Percentiles rank a stretch among this genome's conserved stretches.
Conservation (phyloP, 2,113 vertebrate species). For the Hipposideros armiger region DNA sequence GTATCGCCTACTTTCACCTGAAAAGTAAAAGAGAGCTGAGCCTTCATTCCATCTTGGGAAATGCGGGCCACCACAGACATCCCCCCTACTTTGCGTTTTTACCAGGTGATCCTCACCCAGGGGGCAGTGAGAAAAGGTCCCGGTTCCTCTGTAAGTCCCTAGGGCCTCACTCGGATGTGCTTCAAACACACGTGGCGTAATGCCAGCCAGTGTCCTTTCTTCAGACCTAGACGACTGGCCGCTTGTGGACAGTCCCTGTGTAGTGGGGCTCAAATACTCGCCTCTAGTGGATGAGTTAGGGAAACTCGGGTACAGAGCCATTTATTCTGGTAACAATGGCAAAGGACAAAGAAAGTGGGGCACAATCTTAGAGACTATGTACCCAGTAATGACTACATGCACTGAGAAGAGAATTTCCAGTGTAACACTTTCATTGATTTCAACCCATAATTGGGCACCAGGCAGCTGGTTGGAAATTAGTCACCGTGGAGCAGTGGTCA, state of each 20-base stretch:
- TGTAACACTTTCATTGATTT: neutral
- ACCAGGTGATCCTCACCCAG: neutral
- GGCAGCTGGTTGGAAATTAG: neutral
- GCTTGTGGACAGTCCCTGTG: neutral
- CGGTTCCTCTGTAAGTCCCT: neutral
- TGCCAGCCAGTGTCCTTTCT: neutral
- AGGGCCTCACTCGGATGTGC: neutral
- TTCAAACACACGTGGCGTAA: neutral
- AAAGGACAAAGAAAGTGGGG: neutral
- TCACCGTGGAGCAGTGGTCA: neutral
- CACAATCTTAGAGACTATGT: neutral
- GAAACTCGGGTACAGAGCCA: neutral
- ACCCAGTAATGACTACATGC: neutral
- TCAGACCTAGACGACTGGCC: neutral
- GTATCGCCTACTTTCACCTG: constrained; percentile 96
- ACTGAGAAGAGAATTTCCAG: neutral
- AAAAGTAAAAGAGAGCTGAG: constrained; percentile 53
- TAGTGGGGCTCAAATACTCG: neutral
- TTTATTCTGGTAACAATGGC: neutral
- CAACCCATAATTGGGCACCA: neutral
- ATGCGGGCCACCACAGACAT: neutral
- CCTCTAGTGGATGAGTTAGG: neutral
- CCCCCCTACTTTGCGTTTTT: neutral
- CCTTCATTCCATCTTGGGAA: neutral
- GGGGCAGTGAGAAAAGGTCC: neutral